Conservation (phyloP, 2,888 invertebrate species). For the Cantharis nigra region DNA sequence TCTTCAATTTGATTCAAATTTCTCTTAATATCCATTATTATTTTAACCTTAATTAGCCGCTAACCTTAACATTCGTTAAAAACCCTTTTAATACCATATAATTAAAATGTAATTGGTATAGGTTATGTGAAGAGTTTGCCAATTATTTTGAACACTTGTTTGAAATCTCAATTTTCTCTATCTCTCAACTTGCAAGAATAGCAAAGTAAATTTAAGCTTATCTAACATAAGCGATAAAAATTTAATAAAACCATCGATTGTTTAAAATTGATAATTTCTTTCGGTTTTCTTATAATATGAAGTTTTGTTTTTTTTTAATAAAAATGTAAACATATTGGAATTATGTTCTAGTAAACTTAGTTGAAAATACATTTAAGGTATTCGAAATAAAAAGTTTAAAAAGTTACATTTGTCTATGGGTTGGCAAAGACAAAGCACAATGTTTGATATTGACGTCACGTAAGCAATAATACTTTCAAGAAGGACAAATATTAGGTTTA, state of each 20-base stretch:
- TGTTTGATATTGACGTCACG: constrained; percentile 22
- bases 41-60: background rate
- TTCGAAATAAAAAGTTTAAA: background rate
- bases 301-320: background rate
- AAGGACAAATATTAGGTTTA: constrained; percentile 22
- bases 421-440: constrained; percentile 13
- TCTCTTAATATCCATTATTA: too few species aligned
- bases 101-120: background rate
- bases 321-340: background rate
- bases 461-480: constrained; percentile 23
- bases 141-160: background rate
- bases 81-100: background rate
- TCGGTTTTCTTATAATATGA: background rate
- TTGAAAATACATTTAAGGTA: background rate
- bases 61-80: background rate
- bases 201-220: background rate
- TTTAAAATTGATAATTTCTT: background rate
- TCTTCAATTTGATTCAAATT: too few species aligned
- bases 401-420: background rate
- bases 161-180: background rate
- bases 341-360: background rate
- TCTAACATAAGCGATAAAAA: too few species aligned
- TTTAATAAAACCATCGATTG: background rate
- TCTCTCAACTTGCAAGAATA: background rate
- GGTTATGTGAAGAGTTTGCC: background rate